Conservation (phyloP, 2,888 invertebrate genomes). For the Hydriomena furcata region DNA sequence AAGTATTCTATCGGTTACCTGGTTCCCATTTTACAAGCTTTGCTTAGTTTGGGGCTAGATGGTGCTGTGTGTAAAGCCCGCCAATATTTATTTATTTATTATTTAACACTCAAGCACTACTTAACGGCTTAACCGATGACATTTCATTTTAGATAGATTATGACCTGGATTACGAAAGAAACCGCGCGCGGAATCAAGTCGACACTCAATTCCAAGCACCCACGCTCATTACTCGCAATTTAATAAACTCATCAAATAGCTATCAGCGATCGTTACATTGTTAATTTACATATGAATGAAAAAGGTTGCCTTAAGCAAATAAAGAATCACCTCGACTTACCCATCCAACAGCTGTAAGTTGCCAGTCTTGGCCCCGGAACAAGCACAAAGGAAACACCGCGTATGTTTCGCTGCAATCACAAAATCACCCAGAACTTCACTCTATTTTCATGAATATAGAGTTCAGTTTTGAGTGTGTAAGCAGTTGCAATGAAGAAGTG, state of each 20-base stretch:
- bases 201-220: constrained; percentile 21
- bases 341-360: constrained; percentile 49
- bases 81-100: no score
- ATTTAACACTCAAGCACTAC: no score
- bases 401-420: not conserved
- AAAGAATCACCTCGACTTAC: constrained; percentile 50
- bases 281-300: constrained; percentile 58
- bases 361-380: constrained; percentile 43
- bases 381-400: constrained; percentile 43
- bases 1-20: no score
- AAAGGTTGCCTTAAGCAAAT: constrained; percentile 63
- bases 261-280: constrained; percentile 50
- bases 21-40: no score
- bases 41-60: no score
- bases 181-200: no score
- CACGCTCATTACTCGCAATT: constrained; percentile 48
- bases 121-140: no score
- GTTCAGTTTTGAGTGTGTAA: not conserved
- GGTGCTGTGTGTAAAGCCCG: no score
- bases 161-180: no score
- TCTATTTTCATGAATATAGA: constrained; percentile 5
- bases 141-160: no score
- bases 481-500: constrained; percentile 45
- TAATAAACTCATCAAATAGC: constrained; percentile 63
- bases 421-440: constrained; percentile 3